Evolutionary conservation across 2,113 vertebrate species (phyloP).

Genomic region (Percopsis transmontana): DNA sequence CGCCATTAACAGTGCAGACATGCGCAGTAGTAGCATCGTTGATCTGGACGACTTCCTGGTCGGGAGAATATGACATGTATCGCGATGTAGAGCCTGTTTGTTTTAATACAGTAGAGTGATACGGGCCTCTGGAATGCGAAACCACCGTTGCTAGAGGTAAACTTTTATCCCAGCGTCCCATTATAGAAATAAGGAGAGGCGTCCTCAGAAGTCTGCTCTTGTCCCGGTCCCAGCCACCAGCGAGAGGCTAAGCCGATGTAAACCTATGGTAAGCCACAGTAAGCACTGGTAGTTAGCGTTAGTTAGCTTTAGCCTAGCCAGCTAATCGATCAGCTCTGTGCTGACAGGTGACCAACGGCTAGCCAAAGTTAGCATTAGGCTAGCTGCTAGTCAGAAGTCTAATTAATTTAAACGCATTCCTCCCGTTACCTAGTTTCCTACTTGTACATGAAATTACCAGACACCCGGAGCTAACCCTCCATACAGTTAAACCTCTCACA

Average conservation of each 20-base stretch:
- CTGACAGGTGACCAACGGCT: conserved; percentile 68
- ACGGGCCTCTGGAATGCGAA: conserved; percentile 69
- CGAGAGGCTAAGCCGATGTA: conserved; percentile 18
- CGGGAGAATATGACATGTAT: conserved; percentile 48
- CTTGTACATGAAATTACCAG: not conserved
- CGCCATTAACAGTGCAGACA: conserved; percentile 6
- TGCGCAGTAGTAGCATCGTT: conserved; percentile 39
- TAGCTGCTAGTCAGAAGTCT: conserved; percentile 39
- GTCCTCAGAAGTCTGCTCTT: conserved; percentile 9
- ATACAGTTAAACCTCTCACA: not conserved
- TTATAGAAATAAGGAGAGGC: not conserved
- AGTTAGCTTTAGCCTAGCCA: conserved; percentile 55
- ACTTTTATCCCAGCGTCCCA: not conserved
- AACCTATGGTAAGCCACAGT: conserved; percentile 53
- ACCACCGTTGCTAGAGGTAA: conserved; percentile 52
- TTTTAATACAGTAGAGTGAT: conserved; percentile 35
- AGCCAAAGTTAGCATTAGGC: conserved; percentile 49
- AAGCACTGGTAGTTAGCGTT: conserved; percentile 22
- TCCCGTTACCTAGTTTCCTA: conserved; percentile 9
- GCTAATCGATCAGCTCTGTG: conserved; percentile 64
- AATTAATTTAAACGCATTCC: conserved; percentile 24
- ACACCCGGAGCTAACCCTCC: not conserved
- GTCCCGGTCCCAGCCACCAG: conserved; percentile 21
- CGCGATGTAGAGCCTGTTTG: conserved; percentile 52
- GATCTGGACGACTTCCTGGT: conserved; percentile 63